Conservation (phyloP, 2,888 invertebrate species). For the Volucella inanis region DNA sequence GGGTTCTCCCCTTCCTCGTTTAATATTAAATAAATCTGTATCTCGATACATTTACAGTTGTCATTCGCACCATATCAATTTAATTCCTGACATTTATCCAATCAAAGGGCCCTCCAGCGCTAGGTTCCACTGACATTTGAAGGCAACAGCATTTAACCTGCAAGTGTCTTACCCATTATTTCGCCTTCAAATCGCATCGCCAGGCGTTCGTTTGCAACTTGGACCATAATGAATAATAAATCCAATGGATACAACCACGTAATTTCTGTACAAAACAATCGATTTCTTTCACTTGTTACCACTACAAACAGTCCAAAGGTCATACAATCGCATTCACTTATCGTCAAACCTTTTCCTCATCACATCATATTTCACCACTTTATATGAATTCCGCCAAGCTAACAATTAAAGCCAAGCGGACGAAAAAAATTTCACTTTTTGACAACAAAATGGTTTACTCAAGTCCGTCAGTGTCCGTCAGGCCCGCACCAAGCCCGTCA, state of each 20-base stretch:
- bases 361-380: constrained; percentile 52
- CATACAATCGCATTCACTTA: neutral
- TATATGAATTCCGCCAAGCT: constrained; percentile 4
- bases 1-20: no score
- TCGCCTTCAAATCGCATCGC: neutral
- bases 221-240: neutral
- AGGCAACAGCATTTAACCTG: neutral
- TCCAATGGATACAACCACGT: neutral
- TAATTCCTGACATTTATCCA: no score
- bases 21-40: no score
- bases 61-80: no score
- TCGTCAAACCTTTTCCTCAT: constrained; percentile 2
- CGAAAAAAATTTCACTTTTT: constrained; percentile 61
- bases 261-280: neutral
- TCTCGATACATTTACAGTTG: no score
- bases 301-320: constrained; percentile 38
- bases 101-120: constrained; percentile 7
- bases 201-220: neutral
- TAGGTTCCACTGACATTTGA: neutral
- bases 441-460: constrained; percentile 57
- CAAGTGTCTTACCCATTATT: constrained; percentile 31
- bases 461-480: neutral
- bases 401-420: constrained; percentile 29
- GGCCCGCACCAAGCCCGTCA: no score
- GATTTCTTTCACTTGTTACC: constrained; percentile 32